Percentiles rank a stretch among this genome's conserved stretches.
phyloP scores from a whole-genome alignment of 2,113 vertebrate genomes.

The Pterocles burchelli region DNA sequence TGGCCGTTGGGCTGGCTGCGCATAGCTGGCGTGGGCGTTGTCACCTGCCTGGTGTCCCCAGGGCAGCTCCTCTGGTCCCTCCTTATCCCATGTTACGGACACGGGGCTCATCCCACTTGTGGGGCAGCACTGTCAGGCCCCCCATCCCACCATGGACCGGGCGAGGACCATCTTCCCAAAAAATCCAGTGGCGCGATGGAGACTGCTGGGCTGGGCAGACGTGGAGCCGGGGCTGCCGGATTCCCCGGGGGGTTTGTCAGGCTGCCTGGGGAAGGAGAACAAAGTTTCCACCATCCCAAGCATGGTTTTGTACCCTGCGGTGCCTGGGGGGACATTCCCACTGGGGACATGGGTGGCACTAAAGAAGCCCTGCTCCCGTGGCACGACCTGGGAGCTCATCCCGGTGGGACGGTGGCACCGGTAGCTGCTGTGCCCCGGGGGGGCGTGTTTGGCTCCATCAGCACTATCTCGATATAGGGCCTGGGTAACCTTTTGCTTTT shows the following conservation, averaged over 20 bases:
- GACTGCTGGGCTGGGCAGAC: rapidly evolving
- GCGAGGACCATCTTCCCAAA: rapidly evolving
- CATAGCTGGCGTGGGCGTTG: neutral
- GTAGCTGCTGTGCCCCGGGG: neutral
- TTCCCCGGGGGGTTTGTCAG: neutral
- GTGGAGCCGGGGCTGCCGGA: rapidly evolving
- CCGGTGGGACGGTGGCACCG: rapidly evolving
- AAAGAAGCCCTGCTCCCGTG: neutral
- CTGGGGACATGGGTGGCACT: neutral
- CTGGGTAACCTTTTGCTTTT: neutral
- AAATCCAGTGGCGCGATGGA: rapidly evolving
- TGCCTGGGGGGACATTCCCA: neutral
- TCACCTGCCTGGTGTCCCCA: neutral
- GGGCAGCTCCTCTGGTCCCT: neutral
- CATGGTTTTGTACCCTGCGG: neutral
- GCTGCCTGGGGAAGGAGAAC: neutral
- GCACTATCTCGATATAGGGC: neutral
- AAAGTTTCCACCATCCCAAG: neutral
- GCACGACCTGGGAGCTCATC: neutral
- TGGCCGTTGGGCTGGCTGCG: neutral
- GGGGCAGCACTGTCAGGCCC: neutral
- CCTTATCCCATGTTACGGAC: rapidly evolving
- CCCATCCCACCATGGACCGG: rapidly evolving
- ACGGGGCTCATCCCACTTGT: rapidly evolving
- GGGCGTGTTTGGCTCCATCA: neutral